phyloP scores from a whole-genome alignment of 2,888 invertebrate species.

The Cetonia aurata region DNA sequence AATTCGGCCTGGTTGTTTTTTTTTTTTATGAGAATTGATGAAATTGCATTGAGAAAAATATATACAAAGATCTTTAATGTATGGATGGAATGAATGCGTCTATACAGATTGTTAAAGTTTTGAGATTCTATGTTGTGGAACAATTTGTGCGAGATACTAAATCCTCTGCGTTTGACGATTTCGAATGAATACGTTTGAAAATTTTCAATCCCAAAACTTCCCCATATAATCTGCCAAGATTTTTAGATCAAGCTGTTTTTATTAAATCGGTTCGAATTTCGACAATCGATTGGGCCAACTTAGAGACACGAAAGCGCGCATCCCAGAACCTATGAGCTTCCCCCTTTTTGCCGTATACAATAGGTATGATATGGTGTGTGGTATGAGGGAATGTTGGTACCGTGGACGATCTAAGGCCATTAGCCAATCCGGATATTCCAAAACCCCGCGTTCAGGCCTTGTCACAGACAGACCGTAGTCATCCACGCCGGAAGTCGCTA shows the following conservation, averaged over 20 bases:
- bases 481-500: conserved; percentile 64
- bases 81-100: no score
- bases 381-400: conserved; percentile 63
- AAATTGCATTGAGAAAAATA: not conserved
- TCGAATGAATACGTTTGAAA: no score
- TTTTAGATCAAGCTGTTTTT: no score
- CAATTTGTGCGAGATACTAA: no score
- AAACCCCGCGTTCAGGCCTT: conserved; percentile 70
- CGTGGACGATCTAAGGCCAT: conserved; percentile 60
- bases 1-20: not conserved
- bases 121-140: no score
- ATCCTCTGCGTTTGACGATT: no score
- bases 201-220: no score
- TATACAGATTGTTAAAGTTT: no score
- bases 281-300: conserved; percentile 29
- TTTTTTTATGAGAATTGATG: not conserved
- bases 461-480: conserved; percentile 69
- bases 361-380: conserved; percentile 47
- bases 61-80: not conserved
- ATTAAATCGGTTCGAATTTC: no score
- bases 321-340: conserved; percentile 3
- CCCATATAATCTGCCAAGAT: no score
- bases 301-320: conserved; percentile 39
- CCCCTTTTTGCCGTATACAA: conserved; percentile 6
- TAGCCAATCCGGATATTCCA: conserved; percentile 73